Evolutionary conservation across 2,797 vertebrate species (phyloP).

Genomic region (Distichodus sexfasciatus): DNA sequence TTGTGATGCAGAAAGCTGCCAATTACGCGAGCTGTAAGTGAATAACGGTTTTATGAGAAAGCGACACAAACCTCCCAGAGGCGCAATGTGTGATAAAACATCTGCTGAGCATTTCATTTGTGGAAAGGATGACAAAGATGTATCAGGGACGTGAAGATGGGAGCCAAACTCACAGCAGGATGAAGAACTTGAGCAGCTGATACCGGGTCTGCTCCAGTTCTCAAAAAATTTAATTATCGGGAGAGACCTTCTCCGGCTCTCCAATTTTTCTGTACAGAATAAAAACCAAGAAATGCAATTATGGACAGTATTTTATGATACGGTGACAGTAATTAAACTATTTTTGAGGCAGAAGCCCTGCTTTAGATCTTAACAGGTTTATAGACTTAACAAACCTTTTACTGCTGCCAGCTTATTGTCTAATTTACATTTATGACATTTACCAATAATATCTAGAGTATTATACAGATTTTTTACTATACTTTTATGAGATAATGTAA

Average conservation of each 20-base stretch:
- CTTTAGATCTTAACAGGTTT: too few relatives aligned
- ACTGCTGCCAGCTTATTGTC: too few relatives aligned
- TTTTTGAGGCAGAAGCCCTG: too few relatives aligned
- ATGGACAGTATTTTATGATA: background rate
- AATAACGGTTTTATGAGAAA: too few relatives aligned
- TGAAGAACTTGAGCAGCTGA: conserved; percentile 90
- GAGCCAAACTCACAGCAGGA: conserved; percentile 83
- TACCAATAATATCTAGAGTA: too few relatives aligned
- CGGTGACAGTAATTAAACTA: background rate
- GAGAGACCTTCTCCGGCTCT: conserved; percentile 79
- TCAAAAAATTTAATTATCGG: conserved; percentile 73
- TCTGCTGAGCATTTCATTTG: background rate
- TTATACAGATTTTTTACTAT: too few relatives aligned
- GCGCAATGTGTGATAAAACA: background rate
- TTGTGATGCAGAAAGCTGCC: too few relatives aligned
- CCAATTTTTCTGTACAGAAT: conserved; percentile 72
- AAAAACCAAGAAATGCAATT: conserved; percentile 19
- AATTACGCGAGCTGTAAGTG: too few relatives aligned
- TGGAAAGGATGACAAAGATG: background rate
- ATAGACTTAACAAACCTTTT: too few relatives aligned
- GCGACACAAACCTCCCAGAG: background rate
- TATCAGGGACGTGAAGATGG: background rate
- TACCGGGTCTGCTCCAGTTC: conserved; percentile 86
- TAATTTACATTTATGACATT: too few relatives aligned
- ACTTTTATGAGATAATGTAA: too few relatives aligned